These are phyloP conservation scores for Heteractis magnifica DNA, from an alignment of 92 coral and sea anemone genomes.

Conservation along the genomic window DNA sequence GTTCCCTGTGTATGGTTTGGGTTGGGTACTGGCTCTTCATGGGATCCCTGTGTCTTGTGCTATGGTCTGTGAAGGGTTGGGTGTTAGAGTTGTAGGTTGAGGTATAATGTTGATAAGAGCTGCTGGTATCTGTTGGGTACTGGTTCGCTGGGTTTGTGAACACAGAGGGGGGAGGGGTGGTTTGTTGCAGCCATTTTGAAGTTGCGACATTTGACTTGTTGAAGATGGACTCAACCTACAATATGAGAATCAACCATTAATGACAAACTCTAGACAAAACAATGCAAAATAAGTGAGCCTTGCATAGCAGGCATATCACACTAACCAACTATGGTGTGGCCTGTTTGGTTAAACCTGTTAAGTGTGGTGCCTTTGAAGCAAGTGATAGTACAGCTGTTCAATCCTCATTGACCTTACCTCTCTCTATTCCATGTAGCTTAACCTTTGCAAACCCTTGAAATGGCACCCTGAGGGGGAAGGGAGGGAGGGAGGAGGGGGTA, in stretches of 20 bases:
- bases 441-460: too few relatives aligned
- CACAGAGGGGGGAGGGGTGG: conserved; percentile 8
- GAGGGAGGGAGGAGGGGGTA: too few relatives aligned
- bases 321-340: too few relatives aligned
- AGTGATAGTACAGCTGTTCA: too few relatives aligned
- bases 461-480: too few relatives aligned
- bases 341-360: too few relatives aligned
- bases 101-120: conserved; percentile 1
- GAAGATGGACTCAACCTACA: too few relatives aligned
- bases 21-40: neutral
- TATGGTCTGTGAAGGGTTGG: conserved; percentile 10
- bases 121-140: conserved; percentile 19
- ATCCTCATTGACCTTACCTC: too few relatives aligned
- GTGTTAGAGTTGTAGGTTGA: neutral
- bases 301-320: too few relatives aligned
- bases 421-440: too few relatives aligned
- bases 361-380: too few relatives aligned
- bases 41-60: neutral
- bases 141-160: conserved; percentile 21
- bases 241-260: neutral
- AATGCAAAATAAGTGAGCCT: too few relatives aligned
- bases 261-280: neutral
- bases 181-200: conserved; percentile 25
- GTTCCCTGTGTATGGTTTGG: neutral
- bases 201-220: conserved; percentile 4